Conservation (phyloP, 2,888 invertebrate species). For the Cerceris rybyensis region DNA sequence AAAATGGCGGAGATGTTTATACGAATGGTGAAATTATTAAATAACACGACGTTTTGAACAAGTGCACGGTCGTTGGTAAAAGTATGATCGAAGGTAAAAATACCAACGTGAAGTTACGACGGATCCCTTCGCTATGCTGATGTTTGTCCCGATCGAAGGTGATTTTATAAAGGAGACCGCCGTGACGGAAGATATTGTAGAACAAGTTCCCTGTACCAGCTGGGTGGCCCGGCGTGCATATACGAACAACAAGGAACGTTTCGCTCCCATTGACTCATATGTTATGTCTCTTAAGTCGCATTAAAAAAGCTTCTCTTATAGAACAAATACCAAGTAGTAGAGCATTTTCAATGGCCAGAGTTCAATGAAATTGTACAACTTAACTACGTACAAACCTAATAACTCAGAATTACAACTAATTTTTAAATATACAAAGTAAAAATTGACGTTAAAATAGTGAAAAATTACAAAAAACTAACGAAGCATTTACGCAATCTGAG, state of each 20-base stretch:
- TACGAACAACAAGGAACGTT: constrained; percentile 30
- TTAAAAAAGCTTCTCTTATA: constrained; percentile 28
- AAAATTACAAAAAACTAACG: too few species aligned
- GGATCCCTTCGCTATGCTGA: constrained; percentile 65
- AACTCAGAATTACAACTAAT: too few species aligned
- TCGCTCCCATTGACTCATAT: constrained; percentile 47
- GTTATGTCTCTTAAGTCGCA: constrained; percentile 42
- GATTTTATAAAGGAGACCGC: constrained; percentile 81
- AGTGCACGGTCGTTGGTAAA: constrained; percentile 43
- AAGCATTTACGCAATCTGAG: too few species aligned
- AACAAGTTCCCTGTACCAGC: constrained; percentile 78
- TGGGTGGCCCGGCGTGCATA: constrained; percentile 75
- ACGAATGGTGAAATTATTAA: constrained; percentile 27
- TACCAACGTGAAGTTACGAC: constrained; percentile 64
- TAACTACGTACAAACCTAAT: too few species aligned
- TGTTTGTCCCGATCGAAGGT: constrained; percentile 75
- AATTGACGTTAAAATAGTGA: too few species aligned
- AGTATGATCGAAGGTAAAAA: constrained; percentile 43
- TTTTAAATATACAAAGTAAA: too few species aligned
- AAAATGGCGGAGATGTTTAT: background rate
- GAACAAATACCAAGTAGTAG: constrained; percentile 18
- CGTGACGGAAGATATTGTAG: constrained; percentile 81
- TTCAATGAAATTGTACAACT: too few species aligned
- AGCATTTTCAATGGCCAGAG: too few species aligned
- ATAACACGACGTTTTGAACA: constrained; percentile 40